Evolutionary conservation across 2,888 invertebrate genomes (phyloP).

Genomic region (Pterobdella sp.): DNA sequence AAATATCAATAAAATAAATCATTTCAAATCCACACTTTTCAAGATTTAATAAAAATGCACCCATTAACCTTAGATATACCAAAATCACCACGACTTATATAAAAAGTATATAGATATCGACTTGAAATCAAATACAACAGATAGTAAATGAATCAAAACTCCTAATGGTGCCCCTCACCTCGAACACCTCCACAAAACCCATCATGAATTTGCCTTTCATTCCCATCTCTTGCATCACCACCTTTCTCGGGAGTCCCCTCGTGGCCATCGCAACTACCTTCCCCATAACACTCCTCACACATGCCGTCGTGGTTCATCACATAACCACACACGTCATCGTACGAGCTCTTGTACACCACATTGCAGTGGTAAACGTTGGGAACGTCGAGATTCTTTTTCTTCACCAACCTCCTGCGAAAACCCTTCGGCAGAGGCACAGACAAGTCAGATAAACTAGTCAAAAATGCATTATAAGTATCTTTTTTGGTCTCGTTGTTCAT

Average conservation of each 20-base stretch:
- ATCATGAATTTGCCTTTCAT: background rate
- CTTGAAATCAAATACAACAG: too few relatives aligned
- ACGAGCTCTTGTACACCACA: too few relatives aligned
- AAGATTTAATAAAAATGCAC: too few relatives aligned
- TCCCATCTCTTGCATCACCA: background rate
- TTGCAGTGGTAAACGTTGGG: too few relatives aligned
- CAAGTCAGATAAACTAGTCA: background rate
- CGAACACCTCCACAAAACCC: background rate
- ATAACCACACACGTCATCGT: background rate
- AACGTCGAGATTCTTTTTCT: too few relatives aligned
- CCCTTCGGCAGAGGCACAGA: background rate
- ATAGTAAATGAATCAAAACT: too few relatives aligned
- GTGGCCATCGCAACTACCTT: background rate
- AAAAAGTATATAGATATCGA: too few relatives aligned
- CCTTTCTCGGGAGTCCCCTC: background rate
- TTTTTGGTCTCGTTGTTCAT: background rate
- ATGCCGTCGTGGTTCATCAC: background rate
- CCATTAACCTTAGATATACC: too few relatives aligned
- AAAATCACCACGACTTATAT: too few relatives aligned
- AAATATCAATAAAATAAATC: too few relatives aligned
- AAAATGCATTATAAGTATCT: background rate
- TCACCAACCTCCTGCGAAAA: background rate
- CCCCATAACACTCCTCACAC: background rate
- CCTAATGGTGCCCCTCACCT: too few relatives aligned
- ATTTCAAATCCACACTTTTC: too few relatives aligned